phyloP scores from a whole-genome alignment of 2,888 invertebrate genomes.

The Amblyjoppa fuscipennis region DNA sequence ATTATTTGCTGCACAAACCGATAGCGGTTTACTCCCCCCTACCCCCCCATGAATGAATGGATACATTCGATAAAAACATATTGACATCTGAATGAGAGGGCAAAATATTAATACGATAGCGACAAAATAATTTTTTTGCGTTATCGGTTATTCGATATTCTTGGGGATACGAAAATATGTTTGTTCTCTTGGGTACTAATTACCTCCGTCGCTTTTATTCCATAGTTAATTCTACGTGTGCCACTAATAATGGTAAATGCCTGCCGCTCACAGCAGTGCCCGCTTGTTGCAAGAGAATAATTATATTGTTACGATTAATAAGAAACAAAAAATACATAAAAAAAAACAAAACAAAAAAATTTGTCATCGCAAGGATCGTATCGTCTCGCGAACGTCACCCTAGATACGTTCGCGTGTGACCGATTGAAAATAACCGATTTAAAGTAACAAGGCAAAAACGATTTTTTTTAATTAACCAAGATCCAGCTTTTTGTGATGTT shows the following conservation, averaged over 20 bases:
- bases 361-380: conserved; percentile 18
- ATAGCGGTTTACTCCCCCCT: conserved; percentile 43
- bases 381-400: conserved; percentile 3
- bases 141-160: conserved; percentile 65
- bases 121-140: conserved; percentile 52
- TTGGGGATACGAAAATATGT: conserved; percentile 46
- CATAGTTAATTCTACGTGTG: conserved; percentile 44
- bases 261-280: conserved; percentile 44
- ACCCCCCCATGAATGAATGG: conserved; percentile 70
- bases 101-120: conserved; percentile 85
- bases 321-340: neutral
- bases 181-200: conserved; percentile 66
- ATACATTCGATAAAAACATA: conserved; percentile 77
- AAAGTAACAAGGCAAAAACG: conserved; percentile 13
- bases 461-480: conserved; percentile 55
- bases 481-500: conserved; percentile 65
- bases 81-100: conserved; percentile 83
- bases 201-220: conserved; percentile 34
- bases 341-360: neutral
- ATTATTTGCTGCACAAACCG: conserved; percentile 65
- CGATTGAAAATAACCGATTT: neutral
- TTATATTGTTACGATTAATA: conserved; percentile 35
- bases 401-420: conserved; percentile 19
- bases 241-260: conserved; percentile 55
- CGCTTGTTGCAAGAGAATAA: conserved; percentile 54